Evolutionary conservation across 2,797 vertebrate genomes (phyloP).

Genomic region (Anolis apletophallus): DNA sequence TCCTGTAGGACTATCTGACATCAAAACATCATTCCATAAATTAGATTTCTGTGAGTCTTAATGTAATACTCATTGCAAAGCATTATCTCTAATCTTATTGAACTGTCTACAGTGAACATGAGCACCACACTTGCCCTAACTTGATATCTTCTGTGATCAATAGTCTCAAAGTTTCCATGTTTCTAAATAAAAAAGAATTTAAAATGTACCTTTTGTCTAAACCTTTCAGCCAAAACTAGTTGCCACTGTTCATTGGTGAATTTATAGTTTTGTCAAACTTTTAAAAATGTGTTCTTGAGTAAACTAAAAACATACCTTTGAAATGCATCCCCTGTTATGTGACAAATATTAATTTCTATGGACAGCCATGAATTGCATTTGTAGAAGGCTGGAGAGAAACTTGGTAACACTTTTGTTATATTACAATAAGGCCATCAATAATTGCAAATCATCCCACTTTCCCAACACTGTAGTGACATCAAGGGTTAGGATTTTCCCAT

Average conservation of each 20-base stretch:
- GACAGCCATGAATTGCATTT: neutral
- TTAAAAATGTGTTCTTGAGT: neutral
- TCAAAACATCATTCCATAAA: slow-evolving; percentile 35
- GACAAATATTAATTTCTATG: neutral
- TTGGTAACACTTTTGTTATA: too few relatives aligned
- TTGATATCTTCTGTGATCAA: slow-evolving; percentile 12
- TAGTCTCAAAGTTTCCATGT: slow-evolving; percentile 16
- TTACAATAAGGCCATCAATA: too few relatives aligned
- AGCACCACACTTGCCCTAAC: slow-evolving; percentile 28
- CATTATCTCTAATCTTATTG: slow-evolving; percentile 46
- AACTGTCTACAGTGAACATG: slow-evolving; percentile 24
- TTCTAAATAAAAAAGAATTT: slow-evolving; percentile 27
- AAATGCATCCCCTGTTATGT: neutral
- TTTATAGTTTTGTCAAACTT: neutral
- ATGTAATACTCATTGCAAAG: slow-evolving; percentile 24
- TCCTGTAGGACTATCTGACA: slow-evolving; percentile 21
- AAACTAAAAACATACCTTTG: neutral
- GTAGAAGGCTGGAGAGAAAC: too few relatives aligned
- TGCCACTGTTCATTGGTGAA: neutral
- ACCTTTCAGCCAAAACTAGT: neutral
- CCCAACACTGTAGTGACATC: too few relatives aligned
- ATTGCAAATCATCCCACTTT: too few relatives aligned
- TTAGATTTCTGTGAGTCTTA: slow-evolving; percentile 35
- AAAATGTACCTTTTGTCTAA: slow-evolving; percentile 20
- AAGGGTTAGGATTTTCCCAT: too few relatives aligned